Evolutionary conservation across 2,888 invertebrate species (phyloP).

Genomic region (Calephelis perditalis): DNA sequence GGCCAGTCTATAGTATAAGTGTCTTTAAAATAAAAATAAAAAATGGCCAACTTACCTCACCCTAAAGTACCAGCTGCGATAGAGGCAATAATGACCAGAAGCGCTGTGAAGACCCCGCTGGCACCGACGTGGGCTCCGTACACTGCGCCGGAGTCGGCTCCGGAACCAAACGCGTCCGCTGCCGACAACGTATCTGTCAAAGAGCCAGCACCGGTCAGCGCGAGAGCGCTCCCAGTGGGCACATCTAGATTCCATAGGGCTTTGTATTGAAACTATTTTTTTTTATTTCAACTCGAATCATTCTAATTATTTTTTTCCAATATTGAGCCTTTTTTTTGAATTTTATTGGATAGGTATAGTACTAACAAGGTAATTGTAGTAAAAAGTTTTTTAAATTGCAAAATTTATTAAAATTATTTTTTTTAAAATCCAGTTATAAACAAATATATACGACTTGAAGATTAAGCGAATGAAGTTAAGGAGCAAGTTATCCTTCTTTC

Average conservation of each 20-base stretch:
- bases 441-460: too few species aligned
- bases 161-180: slow-evolving; percentile 60
- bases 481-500: too few species aligned
- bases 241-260: slow-evolving; percentile 39
- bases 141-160: slow-evolving; percentile 41
- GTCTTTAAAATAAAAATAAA: slow-evolving; percentile 7
- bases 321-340: too few species aligned
- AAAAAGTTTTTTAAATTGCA: too few species aligned
- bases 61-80: slow-evolving; percentile 83
- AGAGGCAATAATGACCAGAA: slow-evolving; percentile 81
- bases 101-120: slow-evolving; percentile 80
- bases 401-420: too few species aligned
- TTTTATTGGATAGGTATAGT: too few species aligned
- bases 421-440: too few species aligned
- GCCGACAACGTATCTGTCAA: slow-evolving; percentile 63
- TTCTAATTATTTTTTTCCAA: too few species aligned
- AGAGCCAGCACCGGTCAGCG: slow-evolving; percentile 43
- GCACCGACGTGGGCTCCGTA: slow-evolving; percentile 61
- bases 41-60: slow-evolving; percentile 80
- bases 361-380: too few species aligned
- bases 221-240: slow-evolving; percentile 39
- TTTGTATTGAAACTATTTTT: slow-evolving; percentile 25
- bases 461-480: too few species aligned
- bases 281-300: too few species aligned
- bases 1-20: neutral